Conservation (phyloP, 2,797 vertebrate species). For the Spinibarbus caldwelli region DNA sequence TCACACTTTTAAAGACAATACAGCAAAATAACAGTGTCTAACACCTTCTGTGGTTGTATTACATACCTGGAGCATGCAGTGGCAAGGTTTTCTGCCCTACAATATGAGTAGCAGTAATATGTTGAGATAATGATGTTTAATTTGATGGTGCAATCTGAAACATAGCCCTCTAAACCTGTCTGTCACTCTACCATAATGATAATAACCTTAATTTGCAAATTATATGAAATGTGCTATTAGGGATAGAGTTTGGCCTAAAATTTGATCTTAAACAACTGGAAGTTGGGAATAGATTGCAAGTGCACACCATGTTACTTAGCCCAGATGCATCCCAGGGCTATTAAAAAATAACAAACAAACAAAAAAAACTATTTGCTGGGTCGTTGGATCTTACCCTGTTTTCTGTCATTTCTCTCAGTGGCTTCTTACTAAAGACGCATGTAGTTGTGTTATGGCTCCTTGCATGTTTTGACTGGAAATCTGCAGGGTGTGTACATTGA, state of each 20-base stretch:
- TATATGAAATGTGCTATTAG: neutral
- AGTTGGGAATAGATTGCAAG: neutral
- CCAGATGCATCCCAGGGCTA: neutral
- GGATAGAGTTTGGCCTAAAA: neutral
- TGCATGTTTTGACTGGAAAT: constrained; percentile 32
- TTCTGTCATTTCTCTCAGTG: neutral
- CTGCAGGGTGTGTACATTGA: constrained; percentile 6
- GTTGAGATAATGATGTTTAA: constrained; percentile 18
- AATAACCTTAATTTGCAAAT: constrained; percentile 6
- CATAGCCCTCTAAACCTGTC: neutral
- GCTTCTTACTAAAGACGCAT: neutral
- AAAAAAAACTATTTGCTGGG: no score
- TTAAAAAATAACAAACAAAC: neutral
- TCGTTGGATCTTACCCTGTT: neutral
- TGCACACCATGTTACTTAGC: neutral
- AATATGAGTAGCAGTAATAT: neutral
- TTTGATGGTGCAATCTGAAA: constrained; percentile 5
- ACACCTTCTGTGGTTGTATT: neutral
- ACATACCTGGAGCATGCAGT: constrained; percentile 1
- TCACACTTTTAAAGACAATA: no score
- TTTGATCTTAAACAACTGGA: neutral
- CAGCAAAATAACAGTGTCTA: neutral
- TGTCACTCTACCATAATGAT: constrained; percentile 12
- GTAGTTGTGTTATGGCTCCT: neutral
- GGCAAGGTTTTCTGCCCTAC: neutral